These are phyloP conservation scores for Tribolium freemani DNA, from an alignment of 2,888 invertebrate species.

Conservation along the genomic window DNA sequence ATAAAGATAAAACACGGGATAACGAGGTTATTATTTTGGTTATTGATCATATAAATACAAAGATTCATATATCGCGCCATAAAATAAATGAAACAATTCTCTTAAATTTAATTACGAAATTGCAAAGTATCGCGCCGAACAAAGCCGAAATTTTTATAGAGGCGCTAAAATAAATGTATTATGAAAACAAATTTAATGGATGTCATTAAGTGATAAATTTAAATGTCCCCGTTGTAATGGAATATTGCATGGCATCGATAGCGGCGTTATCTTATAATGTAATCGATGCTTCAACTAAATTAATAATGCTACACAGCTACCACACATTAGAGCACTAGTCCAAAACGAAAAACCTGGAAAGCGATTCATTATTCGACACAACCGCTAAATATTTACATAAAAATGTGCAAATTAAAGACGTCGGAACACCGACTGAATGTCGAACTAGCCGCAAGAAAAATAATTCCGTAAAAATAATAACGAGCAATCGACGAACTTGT, in stretches of 20 bases:
- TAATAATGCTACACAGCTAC: slow-evolving; percentile 25
- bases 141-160: slow-evolving; percentile 10
- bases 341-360: not conserved
- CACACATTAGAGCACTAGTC: slow-evolving; percentile 1
- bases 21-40: slow-evolving; percentile 14
- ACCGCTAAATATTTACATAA: slow-evolving; percentile 4
- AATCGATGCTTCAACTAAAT: slow-evolving; percentile 39
- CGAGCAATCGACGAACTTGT: slow-evolving; percentile 44
- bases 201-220: slow-evolving; percentile 41
- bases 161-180: slow-evolving; percentile 26
- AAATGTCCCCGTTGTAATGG: slow-evolving; percentile 37
- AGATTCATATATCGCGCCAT: not conserved
- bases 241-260: slow-evolving; percentile 34
- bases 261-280: slow-evolving; percentile 39
- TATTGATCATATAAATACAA: slow-evolving; percentile 26
- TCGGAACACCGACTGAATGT: not conserved
- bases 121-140: not conserved
- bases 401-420: slow-evolving; percentile 13
- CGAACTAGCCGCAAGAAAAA: slow-evolving; percentile 12
- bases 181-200: slow-evolving; percentile 38
- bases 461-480: slow-evolving; percentile 42
- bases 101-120: slow-evolving; percentile 2
- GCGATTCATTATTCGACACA: not conserved
- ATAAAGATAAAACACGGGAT: slow-evolving; percentile 32
- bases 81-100: not conserved